A percentile compares a stretch with the other conserved stretches of the same genome.
phyloP scores from a whole-genome alignment of 2,113 vertebrate genomes.

The Cyanoderma ruficeps region DNA sequence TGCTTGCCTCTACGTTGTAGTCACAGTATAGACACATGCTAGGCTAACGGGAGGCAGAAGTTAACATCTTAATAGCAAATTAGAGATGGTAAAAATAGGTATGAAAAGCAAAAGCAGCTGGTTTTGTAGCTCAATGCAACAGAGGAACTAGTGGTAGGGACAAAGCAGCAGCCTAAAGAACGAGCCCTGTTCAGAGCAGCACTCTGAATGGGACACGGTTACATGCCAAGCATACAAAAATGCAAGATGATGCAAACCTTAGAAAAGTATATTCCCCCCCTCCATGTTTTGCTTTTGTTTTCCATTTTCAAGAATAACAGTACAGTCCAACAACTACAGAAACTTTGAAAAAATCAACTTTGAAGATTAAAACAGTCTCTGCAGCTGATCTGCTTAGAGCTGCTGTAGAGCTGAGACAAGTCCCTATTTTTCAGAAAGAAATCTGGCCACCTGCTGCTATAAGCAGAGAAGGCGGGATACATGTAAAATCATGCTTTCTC shows the following conservation, averaged over 20 bases:
- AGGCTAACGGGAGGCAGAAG: constrained; percentile 49
- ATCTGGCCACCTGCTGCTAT: neutral
- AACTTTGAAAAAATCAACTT: neutral
- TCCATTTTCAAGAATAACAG: neutral
- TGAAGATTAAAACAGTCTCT: neutral
- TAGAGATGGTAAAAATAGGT: constrained; percentile 65
- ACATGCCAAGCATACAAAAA: constrained; percentile 57
- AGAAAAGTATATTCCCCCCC: neutral
- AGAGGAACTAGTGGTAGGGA: constrained; percentile 32
- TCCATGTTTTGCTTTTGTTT: neutral
- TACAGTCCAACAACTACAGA: neutral
- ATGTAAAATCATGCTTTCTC: neutral
- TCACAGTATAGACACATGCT: neutral
- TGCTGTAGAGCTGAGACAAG: neutral
- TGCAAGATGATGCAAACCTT: constrained; percentile 25
- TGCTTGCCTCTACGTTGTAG: neutral
- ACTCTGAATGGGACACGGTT: neutral
- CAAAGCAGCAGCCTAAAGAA: constrained; percentile 34
- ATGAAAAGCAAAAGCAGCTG: constrained; percentile 65
- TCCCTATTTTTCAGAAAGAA: neutral
- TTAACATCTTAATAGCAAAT: constrained; percentile 65
- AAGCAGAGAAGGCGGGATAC: neutral
- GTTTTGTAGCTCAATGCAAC: constrained; percentile 28
- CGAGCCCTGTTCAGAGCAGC: neutral
- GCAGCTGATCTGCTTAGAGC: neutral